These are phyloP conservation scores for Pelmatolapia mariae DNA, from an alignment of 2,113 vertebrate genomes.

Conservation along the genomic window DNA sequence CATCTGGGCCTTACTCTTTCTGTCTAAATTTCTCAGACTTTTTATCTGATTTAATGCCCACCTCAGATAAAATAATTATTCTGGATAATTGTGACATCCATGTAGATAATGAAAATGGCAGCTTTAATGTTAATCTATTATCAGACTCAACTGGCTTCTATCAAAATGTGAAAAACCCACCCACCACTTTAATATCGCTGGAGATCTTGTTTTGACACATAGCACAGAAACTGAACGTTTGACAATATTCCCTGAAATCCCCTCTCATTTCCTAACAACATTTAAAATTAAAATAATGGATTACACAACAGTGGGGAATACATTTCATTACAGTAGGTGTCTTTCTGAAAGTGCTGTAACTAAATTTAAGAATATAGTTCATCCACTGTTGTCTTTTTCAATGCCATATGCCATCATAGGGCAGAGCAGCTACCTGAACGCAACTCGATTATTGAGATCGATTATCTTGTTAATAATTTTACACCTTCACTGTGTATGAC, in stretches of 20 bases:
- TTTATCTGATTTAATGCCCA: not conserved
- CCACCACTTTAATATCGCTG: rapidly evolving
- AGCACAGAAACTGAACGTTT: not conserved
- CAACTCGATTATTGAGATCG: not conserved
- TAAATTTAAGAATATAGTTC: not conserved
- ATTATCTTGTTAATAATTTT: not conserved
- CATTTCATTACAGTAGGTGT: not conserved
- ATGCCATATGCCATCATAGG: not conserved
- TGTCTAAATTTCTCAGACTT: not conserved
- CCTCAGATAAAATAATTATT: not conserved
- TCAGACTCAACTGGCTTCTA: not conserved
- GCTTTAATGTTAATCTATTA: not conserved
- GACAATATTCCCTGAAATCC: not conserved
- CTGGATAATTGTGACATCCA: not conserved
- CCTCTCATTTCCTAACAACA: not conserved
- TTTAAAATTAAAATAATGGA: not conserved
- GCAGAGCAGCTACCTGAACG: not conserved
- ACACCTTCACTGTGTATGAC: not conserved
- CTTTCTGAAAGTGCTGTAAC: not conserved
- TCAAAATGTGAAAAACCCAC: rapidly evolving
- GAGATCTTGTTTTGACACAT: not conserved
- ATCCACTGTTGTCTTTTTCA: not conserved
- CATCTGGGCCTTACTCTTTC: not conserved
- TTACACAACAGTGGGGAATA: not conserved
- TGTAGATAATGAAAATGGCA: not conserved